These are phyloP conservation scores for Tretioscincus oriximinensis DNA, from an alignment of 2,113 vertebrate genomes.

Conservation along the genomic window DNA sequence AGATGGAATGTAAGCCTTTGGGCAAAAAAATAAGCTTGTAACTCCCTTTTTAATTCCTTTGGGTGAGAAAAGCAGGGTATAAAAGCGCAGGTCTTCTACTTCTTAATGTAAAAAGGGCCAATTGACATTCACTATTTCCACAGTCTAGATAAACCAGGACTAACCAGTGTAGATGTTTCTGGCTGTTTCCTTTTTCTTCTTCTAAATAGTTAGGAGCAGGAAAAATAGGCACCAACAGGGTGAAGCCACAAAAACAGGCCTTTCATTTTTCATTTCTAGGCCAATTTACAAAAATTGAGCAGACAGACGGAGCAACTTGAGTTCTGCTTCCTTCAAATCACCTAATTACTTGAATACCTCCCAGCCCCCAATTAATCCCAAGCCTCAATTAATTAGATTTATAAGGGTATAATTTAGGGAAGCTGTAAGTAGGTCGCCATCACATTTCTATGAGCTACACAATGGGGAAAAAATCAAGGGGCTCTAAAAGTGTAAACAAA, in stretches of 20 bases:
- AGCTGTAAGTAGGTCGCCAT: not conserved
- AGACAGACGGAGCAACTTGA: not conserved
- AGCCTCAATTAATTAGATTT: not conserved
- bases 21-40: too few species aligned
- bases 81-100: too few species aligned
- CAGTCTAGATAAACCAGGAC: too few species aligned
- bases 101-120: too few species aligned
- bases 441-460: not conserved
- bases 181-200: too few species aligned
- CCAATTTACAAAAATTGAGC: not conserved
- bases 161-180: too few species aligned
- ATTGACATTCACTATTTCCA: too few species aligned
- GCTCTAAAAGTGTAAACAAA: not conserved
- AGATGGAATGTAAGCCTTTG: too few species aligned
- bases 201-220: not conserved
- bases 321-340: not conserved
- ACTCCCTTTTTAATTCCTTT: too few species aligned
- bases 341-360: not conserved
- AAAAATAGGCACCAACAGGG: not conserved
- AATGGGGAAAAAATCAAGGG: not conserved
- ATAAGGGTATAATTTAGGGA: not conserved
- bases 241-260: not conserved
- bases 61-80: too few species aligned
- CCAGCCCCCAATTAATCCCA: not conserved
- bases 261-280: not conserved